Conservation (phyloP, 2,113 vertebrate species). For the Lophura nycthemera region DNA sequence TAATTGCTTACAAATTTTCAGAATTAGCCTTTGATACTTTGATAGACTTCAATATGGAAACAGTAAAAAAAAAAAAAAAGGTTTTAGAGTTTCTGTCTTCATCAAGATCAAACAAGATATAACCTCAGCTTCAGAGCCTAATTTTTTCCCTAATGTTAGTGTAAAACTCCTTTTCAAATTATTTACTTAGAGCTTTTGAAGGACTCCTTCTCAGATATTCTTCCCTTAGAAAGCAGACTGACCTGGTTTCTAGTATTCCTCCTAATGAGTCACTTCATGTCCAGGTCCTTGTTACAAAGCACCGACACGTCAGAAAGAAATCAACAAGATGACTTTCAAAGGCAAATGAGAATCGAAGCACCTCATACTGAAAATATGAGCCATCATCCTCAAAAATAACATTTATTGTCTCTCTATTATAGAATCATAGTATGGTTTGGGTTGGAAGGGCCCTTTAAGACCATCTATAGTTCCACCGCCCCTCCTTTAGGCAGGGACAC, state of each 20-base stretch:
- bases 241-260: neutral
- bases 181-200: neutral
- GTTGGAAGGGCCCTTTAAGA: too few relatives aligned
- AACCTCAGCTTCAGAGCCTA: neutral
- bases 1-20: conserved; percentile 36
- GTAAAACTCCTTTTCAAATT: conserved; percentile 9
- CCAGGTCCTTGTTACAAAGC: neutral
- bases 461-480: too few relatives aligned
- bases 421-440: too few relatives aligned
- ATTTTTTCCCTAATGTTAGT: neutral
- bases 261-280: neutral
- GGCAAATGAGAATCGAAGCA: neutral
- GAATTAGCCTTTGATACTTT: conserved; percentile 1
- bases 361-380: neutral
- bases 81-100: neutral
- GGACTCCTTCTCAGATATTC: neutral
- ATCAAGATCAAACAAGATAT: neutral
- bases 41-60: neutral
- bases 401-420: neutral
- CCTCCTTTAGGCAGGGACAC: too few relatives aligned
- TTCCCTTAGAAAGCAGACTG: neutral
- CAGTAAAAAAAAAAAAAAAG: neutral
- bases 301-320: neutral
- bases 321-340: neutral
- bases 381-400: neutral